Base-by-base conservation (phyloP, 2,888 invertebrate genomes). In the Trachelus stipa region DNA sequence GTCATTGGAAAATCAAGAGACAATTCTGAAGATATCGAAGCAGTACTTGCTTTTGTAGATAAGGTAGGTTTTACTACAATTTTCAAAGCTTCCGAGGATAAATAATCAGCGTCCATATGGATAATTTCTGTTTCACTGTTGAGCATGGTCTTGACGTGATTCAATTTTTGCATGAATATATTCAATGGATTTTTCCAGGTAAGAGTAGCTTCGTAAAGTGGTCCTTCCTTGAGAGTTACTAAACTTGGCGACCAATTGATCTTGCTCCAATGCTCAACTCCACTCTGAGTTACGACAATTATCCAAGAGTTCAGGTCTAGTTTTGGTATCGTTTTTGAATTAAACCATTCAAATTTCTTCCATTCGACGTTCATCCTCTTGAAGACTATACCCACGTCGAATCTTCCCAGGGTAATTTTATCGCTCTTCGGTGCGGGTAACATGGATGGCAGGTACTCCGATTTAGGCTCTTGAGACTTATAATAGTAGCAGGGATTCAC, bases 151-250 rank as follows among this genome's bases (percentile, higher is more conserved):
- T 56, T 56, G 56, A 56, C 56, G 1, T 23, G 56, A 56, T 56
- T 56, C 56, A 56, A 9, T 15, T 23, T 56, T 56, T 56, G 56
- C 23, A 56, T 56, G 73, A 89, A 90, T 69, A 87, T 88, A 40
- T 90, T 89, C 34, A 90, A 80, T 81, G 88, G 90, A 80, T 88
- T 89, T 68, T 90, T 90, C 91, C 91, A 91, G n/a, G 90, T 88
- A 12, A 91, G 84, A 1, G 87, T 89, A 0, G 91, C 91, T 69
- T 91, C 91, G 82, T 85, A 90, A 12, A 91, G 85, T 0, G 89
- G 85, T 0, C 90, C 89, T n/a, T 87, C 86, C 74, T 88, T 89
- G 73, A 91, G 80, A 0, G 87, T 86, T n/a, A 90, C 89, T 76
- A 91, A 73, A 0, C 83, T 90, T 0, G 91, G 91, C 3, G 81